Evolutionary conservation across 2,888 invertebrate genomes (phyloP), one percentile per base, ranked within the genome.

Genomic region (Adelognathus sp.): DNA sequence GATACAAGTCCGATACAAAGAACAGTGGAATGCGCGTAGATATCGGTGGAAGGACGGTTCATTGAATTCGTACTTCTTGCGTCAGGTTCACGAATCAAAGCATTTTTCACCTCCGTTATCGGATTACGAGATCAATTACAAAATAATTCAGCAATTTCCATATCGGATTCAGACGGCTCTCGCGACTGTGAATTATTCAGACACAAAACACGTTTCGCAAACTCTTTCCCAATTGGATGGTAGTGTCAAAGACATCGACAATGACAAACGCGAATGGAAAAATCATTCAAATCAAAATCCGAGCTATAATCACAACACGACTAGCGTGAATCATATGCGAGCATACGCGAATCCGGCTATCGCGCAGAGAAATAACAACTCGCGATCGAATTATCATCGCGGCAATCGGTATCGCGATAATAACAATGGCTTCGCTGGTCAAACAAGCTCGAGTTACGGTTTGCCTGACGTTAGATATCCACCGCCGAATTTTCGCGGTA

Each of bases 91-190:
- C 21, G 63, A 78, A 31, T 44, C 78, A 9, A 61, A 61, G n/a
- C 33, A 69, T 58, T 69, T 69, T 31, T 9, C 39, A 21, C 67
- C 44, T 1, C 41, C 54, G 11, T 27, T 67, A 33, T 14, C 67
- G 1, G 56, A 21, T 1, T 67, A 67, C 44, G 76, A 64, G 16
- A 33, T 71, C 2, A 76, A 71, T 41, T 71, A 54, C 4, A 58
- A 63, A 7, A 76, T 76, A 0, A 61, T 70, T 9, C 76, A 76
- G 24, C 76, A 70, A 31, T 36, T 75, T n/a, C 75, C 69, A 7
- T n/a, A 5, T 0, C 41, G n/a, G 24, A 52, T 76, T 0, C 63
- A 63, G 11, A 56, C 39, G 3, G 67, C 69, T n/a, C 24, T 75
- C 6, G 39, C 69, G 3, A 61, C 61, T 0, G 24, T 69, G 5